Conservation (phyloP, 2,113 vertebrate genomes). For the Periophthalmodon schlosseri region DNA sequence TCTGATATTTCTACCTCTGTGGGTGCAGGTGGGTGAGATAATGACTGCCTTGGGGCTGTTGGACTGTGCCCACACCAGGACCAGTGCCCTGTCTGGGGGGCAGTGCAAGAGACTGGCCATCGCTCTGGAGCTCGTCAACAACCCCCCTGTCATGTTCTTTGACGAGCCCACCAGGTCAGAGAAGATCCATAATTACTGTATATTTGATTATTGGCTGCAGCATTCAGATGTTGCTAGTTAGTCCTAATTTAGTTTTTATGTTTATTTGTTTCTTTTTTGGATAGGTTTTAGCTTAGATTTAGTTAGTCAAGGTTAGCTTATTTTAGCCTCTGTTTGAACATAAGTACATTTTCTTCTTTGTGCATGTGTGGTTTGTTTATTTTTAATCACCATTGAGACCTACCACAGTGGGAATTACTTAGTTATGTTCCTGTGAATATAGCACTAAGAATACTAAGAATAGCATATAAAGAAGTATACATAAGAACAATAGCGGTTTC, state of each 20-base stretch:
- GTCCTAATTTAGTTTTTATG: too few relatives aligned
- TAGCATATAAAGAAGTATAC: too few relatives aligned
- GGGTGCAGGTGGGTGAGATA: conserved; percentile 89
- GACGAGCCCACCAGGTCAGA: conserved; percentile 95
- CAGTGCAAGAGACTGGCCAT: conserved; percentile 96
- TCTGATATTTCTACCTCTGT: neutral
- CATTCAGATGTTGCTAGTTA: too few relatives aligned
- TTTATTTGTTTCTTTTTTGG: neutral
- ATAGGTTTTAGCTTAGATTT: neutral
- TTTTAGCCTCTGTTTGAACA: neutral
- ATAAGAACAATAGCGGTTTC: too few relatives aligned
- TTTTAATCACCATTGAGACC: too few relatives aligned
- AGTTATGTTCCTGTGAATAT: too few relatives aligned
- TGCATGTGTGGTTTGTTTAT: neutral
- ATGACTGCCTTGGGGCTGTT: conserved; percentile 91
- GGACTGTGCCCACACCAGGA: conserved; percentile 90
- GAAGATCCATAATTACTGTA: neutral
- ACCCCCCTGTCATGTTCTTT: conserved; percentile 97
- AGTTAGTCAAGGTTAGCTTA: neutral
- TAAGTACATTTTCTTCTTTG: neutral
- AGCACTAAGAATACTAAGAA: too few relatives aligned
- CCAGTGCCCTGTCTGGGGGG: conserved; percentile 87
- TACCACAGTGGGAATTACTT: too few relatives aligned
- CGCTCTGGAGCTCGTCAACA: conserved; percentile 96
- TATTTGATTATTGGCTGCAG: too few relatives aligned